Evolutionary conservation across 2,113 vertebrate species (phyloP).

Genomic region (Pipra filicauda): DNA sequence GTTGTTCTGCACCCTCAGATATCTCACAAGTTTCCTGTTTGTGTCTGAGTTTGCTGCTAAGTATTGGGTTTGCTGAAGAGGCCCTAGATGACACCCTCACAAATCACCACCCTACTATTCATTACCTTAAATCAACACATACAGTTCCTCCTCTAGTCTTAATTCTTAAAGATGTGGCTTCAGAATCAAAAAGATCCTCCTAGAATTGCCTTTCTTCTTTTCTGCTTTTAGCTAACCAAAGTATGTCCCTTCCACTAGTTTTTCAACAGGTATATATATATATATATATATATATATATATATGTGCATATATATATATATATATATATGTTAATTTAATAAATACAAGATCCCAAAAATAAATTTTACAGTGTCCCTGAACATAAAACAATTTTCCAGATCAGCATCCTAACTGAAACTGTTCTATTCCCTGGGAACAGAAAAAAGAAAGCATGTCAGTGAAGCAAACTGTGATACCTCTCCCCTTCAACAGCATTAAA

Average conservation of each 20-base stretch:
- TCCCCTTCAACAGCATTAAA: neutral
- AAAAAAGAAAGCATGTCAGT: neutral
- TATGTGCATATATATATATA: too few relatives aligned
- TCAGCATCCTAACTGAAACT: neutral
- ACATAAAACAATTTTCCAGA: rapidly evolving
- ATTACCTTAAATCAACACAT: neutral
- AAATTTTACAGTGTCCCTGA: neutral
- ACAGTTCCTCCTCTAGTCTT: neutral
- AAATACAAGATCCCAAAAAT: neutral
- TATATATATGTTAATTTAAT: neutral
- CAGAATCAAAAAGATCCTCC: neutral
- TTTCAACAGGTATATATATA: neutral
- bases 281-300: too few relatives aligned
- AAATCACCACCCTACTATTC: neutral
- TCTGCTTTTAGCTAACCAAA: neutral
- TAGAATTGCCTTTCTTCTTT: neutral
- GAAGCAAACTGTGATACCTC: neutral
- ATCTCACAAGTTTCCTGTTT: neutral
- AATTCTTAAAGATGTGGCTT: neutral
- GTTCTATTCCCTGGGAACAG: neutral
- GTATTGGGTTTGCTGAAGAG: neutral
- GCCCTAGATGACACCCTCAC: neutral
- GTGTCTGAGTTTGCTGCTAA: neutral
- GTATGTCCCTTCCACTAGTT: neutral
- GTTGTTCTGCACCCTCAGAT: neutral